Evolutionary conservation across 2,888 invertebrate genomes (phyloP), one percentile per base, ranked within the genome.

Genomic region (Aleiodes leptofemur): DNA sequence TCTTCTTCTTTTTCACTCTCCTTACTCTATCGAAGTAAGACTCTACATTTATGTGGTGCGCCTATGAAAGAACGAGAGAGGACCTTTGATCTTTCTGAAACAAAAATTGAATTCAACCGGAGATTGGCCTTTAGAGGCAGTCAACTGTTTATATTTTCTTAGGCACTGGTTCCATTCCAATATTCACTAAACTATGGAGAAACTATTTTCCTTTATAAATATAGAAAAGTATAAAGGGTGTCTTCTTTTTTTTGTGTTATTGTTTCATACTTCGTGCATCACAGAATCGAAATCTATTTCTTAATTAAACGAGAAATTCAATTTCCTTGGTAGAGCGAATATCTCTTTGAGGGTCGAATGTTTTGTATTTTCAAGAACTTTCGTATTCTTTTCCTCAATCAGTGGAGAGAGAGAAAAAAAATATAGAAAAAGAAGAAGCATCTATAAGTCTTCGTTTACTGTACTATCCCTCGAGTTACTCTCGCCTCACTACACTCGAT

Each of bases 21-120:
- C 38, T n/a, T 13, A 38, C 34, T 59, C 34, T 34, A 34, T 34
- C 59, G 13, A 11, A 57, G 57, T 57, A 31, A 57, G 16, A 11
- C 16, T 56, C 9, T 23, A 16, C 66, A 59, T 69, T 55, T 72
- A 56, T 71, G 68, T 79, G 66, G 69, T 59, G 75, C 76, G 77
- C 82, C 80, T 81, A 83, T 83, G 34, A n/a, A 61, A 43, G 14
- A 84, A 82, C 81, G 82, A 78, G 76, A 78, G 76, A 43, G 11
- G 43, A 81, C 82, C 86, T 87, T 87, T 88, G 88, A 88, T 88
- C 87, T 87, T 23, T 48, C 9, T 79, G 55, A 64, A 74, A 69
- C 81, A 84, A 85, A 84, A 88, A 87, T 88, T 87, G 86, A 88
- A 88, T 88, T 87, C 86, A 83, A 82, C 79, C 82, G 81, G 83